Evolutionary conservation across 2,797 vertebrate genomes (phyloP).

Genomic region (Melanotaenia maccullochi): DNA sequence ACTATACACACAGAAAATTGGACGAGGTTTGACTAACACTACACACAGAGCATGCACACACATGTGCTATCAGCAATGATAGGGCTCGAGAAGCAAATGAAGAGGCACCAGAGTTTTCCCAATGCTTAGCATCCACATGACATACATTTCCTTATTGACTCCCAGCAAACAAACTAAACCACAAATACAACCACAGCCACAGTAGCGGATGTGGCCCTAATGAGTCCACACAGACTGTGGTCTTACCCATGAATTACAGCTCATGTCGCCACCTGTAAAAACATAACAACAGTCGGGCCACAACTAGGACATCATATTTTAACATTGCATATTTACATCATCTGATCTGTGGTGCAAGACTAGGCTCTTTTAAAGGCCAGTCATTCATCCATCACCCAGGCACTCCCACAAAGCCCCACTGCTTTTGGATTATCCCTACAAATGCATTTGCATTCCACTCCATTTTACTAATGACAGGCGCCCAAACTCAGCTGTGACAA

Average conservation of each 20-base stretch:
- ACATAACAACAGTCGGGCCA: conserved; percentile 53
- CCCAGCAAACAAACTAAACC: conserved; percentile 51
- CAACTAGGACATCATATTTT: conserved; percentile 61
- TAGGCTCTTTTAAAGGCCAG: conserved; percentile 57
- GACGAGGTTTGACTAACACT: conserved; percentile 36
- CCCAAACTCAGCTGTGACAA: conserved; percentile 53
- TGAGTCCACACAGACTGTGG: conserved; percentile 58
- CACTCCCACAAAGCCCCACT: conserved; percentile 63
- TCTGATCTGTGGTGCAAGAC: conserved; percentile 49
- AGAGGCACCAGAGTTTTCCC: conserved; percentile 36
- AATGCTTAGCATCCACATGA: conserved; percentile 49
- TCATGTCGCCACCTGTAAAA: conserved; percentile 62
- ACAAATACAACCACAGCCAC: conserved; percentile 57
- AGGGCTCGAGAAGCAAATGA: conserved; percentile 38
- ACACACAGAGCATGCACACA: conserved; percentile 31
- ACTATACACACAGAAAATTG: conserved; percentile 40
- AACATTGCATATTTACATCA: conserved; percentile 36
- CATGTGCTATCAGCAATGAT: conserved; percentile 17
- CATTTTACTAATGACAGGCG: conserved; percentile 71
- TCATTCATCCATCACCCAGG: conserved; percentile 62
- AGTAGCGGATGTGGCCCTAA: conserved; percentile 48
- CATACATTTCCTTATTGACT: conserved; percentile 45
- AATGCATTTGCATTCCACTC: conserved; percentile 65
- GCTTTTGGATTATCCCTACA: conserved; percentile 69
- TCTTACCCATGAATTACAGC: conserved; percentile 55